Base-by-base conservation (phyloP, 2,797 vertebrate genomes). In the Poecilia velifera region DNA sequence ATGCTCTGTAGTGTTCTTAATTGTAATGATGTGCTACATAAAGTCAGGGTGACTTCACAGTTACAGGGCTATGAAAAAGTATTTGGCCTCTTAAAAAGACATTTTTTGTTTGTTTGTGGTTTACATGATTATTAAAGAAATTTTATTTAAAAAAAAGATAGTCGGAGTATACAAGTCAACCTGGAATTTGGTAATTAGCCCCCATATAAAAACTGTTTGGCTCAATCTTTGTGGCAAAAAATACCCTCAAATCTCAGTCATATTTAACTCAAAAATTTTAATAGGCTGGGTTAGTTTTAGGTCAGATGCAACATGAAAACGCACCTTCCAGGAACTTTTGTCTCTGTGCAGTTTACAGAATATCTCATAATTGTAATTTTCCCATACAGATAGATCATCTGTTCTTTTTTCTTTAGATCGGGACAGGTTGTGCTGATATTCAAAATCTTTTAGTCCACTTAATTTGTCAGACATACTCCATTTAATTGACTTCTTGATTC, bases 21-120 rank as follows among this genome's bases (percentile, higher is more conserved):
- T 41, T 82, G 86, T 83, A 87, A 82, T 53, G 66, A 39, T 80
- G 74, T 62, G 43, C 53, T 47, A 78, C 41, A 51, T 31, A 12
- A 72, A 51, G 72, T 90, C 57, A 9, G 68, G 84, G 79, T 93
- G 93, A 92, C 73, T 82, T 93, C 90, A 93, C 88, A 53, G 12
- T n/a, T 71, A 16, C 22, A 71, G 22, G 3, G 20, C 13, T 55
- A 45, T 43, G 12, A 14, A n/a, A 70, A 71, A 13, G 20, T 14
- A n/a, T 45, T 71, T 43, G 14, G 28, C 39, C n/a, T 22, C 76
- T 51, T 43, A 28, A 12, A 45, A 39, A 22, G 0, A 25, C 3
- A 10, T 68, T 6, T 43, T 45, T 45, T 12, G 20, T n/a, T 70
- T 71, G 22, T 13, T 71, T 71, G n/a, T 64, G 28, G 13, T 34